Evolutionary conservation across 1,140 invertebrate genomes (phyloP).

Genomic region (Brachionus rubens): DNA sequence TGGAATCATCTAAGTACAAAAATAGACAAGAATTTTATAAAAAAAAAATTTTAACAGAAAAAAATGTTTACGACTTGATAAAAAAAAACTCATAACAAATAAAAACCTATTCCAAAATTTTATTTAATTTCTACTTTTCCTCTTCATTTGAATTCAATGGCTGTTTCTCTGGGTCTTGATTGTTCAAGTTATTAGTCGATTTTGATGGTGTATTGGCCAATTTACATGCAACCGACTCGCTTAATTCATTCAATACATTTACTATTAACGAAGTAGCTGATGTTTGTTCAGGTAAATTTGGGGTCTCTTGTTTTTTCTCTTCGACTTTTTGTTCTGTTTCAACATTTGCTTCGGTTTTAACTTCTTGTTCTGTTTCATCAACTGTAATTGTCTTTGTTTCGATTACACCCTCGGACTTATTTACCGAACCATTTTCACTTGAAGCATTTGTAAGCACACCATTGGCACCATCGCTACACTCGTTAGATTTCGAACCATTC

Average conservation of each 20-base stretch:
- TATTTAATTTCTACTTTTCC: not conserved
- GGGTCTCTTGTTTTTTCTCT: not conserved
- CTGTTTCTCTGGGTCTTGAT: not conserved
- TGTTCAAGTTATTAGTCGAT: not conserved
- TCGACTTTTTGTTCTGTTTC: not conserved
- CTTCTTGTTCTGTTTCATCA: not conserved
- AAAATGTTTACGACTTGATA: no score
- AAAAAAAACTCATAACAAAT: no score
- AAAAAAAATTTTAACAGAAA: no score
- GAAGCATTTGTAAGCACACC: conserved; percentile 41
- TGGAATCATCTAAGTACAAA: no score
- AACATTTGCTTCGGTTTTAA: not conserved
- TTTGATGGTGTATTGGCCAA: conserved; percentile 28
- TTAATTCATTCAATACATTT: conserved; percentile 36
- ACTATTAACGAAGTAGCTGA: conserved; percentile 12
- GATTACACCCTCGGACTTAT: not conserved
- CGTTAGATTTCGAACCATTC: conserved; percentile 13
- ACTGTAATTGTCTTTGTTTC: not conserved
- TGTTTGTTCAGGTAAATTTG: conserved; percentile 8
- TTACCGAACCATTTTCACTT: conserved; percentile 34
- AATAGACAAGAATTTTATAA: no score
- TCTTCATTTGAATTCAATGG: conserved; percentile 9
- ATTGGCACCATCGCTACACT: conserved; percentile 21
- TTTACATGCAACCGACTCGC: conserved; percentile 30
- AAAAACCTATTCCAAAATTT: no score